Evolutionary conservation across 2,888 invertebrate species (phyloP), one percentile per base, ranked within the genome.

Genomic region (Agonopterix heracliana): DNA sequence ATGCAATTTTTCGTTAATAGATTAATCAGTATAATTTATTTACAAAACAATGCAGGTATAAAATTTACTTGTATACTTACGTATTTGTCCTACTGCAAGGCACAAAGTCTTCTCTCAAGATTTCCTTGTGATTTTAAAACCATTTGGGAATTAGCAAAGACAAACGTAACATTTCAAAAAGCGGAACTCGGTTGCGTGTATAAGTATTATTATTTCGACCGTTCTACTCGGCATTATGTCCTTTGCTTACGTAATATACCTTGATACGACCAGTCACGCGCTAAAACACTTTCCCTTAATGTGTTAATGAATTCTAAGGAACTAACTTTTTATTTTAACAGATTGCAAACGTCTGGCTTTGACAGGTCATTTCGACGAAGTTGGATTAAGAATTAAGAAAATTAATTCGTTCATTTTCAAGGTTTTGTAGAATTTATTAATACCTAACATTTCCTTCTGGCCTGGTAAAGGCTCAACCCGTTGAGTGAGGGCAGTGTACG

Each of bases 271-370:
- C 26, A 44, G 55, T 54, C 58, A 56, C 56, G 55, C 50, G 52
- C 52, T 26, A 46, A 51, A 58, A 54, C 51, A 54, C 54, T 56
- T 58, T 49, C 45, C 53, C 41, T 41, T 54, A 58, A 58, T 51
- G 56, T 51, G 56, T 51, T 54, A 56, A 58, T 45, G 45, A 49
- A 48, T 48, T 44, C 26, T 26, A 26, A 48, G 35, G 17, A 46
- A 42, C 12, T 13, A 42, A 42, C 42, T 42, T 26, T 26, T 26
- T 26, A 26, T 26, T 26, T 26, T 26, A 44, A 44, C n/a, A 44
- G 13, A 42, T 11, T 13, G 13, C 34, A 12, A 34, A 12, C 17
- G 12, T 12, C 17, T 43, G 11, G 17, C 26, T 26, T 43, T 17
- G 9, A 9, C n/a, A 8, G 10, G 43, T 13, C 43, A 14, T 17